Conservation (phyloP, 2,113 vertebrate genomes). For the Alexandromys fortis region DNA sequence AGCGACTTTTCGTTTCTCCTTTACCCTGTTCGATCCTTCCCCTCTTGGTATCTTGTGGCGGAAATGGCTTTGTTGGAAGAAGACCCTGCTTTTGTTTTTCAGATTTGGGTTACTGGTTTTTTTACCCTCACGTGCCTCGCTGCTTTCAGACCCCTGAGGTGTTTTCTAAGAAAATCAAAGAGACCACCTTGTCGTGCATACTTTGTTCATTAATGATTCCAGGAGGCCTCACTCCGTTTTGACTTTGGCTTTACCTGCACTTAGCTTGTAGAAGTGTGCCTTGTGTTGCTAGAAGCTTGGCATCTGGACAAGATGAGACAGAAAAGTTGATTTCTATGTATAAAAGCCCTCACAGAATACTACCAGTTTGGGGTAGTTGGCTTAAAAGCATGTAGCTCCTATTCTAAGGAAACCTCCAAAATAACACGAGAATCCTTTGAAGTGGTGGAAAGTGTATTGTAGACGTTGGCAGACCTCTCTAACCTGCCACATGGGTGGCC, state of each 20-base stretch:
- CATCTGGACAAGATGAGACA: background rate
- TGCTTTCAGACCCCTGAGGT: slow-evolving; percentile 3
- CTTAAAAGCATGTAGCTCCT: slow-evolving; percentile 24
- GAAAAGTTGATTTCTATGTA: slow-evolving; percentile 24
- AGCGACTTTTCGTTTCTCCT: slow-evolving; percentile 69
- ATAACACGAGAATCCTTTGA: background rate
- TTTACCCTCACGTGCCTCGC: background rate
- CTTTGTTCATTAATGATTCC: slow-evolving; percentile 35
- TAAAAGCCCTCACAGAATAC: slow-evolving; percentile 17
- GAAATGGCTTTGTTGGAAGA: slow-evolving; percentile 47
- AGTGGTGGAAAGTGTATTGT: background rate
- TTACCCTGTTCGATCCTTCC: background rate
- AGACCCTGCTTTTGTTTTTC: slow-evolving; percentile 41
- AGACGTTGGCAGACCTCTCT: background rate
- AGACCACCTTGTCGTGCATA: background rate
- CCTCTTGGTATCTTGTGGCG: slow-evolving; percentile 7
- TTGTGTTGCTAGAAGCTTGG: background rate
- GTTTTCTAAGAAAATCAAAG: slow-evolving; percentile 49
- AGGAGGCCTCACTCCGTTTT: background rate
- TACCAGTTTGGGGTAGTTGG: background rate
- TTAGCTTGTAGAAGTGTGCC: background rate
- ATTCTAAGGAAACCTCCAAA: background rate
- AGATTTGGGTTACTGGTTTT: background rate
- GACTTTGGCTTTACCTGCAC: slow-evolving; percentile 46
- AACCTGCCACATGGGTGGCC: background rate